Conservation (phyloP, 2,888 invertebrate genomes). For the Lampropteryx suffumata region DNA sequence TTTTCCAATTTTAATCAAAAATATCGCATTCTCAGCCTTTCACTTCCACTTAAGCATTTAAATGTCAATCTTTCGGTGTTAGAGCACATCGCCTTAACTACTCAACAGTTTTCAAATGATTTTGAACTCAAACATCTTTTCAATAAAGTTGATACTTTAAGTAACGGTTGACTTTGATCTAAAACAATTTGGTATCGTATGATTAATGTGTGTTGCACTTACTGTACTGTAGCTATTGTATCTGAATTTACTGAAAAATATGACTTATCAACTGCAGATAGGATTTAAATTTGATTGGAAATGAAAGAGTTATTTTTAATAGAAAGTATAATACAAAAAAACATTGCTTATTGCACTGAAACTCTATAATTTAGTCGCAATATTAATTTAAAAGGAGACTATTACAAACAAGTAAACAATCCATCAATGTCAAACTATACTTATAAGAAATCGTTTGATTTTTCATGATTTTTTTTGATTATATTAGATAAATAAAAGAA, state of each 20-base stretch:
- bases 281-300: constrained; percentile 44
- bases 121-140: constrained; percentile 36
- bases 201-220: constrained; percentile 74
- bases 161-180: constrained; percentile 41
- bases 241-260: constrained; percentile 20
- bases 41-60: constrained; percentile 82
- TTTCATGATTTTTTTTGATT: background rate
- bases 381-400: constrained; percentile 42
- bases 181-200: constrained; percentile 76
- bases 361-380: constrained; percentile 38
- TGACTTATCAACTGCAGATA: constrained; percentile 5
- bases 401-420: constrained; percentile 18
- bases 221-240: constrained; percentile 52
- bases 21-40: constrained; percentile 77
- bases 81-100: constrained; percentile 58
- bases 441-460: constrained; percentile 10
- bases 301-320: constrained; percentile 11
- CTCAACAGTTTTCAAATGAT: constrained; percentile 24
- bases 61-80: constrained; percentile 77
- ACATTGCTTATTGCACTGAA: constrained; percentile 61
- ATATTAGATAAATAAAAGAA: no score
- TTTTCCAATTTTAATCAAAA: constrained; percentile 83
- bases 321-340: constrained; percentile 69
- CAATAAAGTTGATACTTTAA: constrained; percentile 35
- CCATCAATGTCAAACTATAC: constrained; percentile 29